Base-by-base conservation (phyloP, 2,113 vertebrate genomes). In the Synodontis membranacea region DNA sequence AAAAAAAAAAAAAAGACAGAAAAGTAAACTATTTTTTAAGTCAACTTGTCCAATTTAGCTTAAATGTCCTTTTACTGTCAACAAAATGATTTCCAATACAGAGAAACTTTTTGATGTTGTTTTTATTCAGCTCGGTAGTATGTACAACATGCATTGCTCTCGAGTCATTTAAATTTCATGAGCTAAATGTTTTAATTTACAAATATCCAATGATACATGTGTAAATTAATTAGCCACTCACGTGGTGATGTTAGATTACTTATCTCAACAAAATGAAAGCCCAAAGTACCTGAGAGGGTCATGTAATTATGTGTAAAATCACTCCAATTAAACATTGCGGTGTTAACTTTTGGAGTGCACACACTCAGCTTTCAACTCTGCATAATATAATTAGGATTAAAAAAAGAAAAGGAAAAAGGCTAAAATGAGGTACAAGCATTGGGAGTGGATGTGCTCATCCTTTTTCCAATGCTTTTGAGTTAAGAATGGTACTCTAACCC, bases 251-350 rank as follows among this genome's bases (percentile, higher is more conserved):
- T 95, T 93, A 93, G 92, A 92, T 90, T 90, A 93, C 93, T 94
- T 94, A 95, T 93, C 94, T 93, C 94, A 94, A 94, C 92, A 92
- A 94, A 95, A 93, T 94, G 93, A 94, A 88, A 93, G 93, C 93
- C 92, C 93, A 95, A 94, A 95, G 93, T 94, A 92, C 92, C 84
- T 91, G 89, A 93, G 94, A 96, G 93, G 94, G 94, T 95, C 94
- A 93, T 89, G 92, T 89, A 95, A 95, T 94, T 95, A 94, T 88
- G 92, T 91, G 88, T 92, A 93, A 94, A 95, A 95, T 95, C 93
- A 95, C 93, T 95, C 93, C 93, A 95, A 94, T 95, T 94, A 95
- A 95, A 95, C 94, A 95, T 91, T 78, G 89, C 89, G 91, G 72
- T 93, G 94, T 94, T 95, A 94, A 95, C 93, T 95, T 94, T 94